Conservation (phyloP, 2,888 invertebrate species). For the Hymenopus coronatus region DNA sequence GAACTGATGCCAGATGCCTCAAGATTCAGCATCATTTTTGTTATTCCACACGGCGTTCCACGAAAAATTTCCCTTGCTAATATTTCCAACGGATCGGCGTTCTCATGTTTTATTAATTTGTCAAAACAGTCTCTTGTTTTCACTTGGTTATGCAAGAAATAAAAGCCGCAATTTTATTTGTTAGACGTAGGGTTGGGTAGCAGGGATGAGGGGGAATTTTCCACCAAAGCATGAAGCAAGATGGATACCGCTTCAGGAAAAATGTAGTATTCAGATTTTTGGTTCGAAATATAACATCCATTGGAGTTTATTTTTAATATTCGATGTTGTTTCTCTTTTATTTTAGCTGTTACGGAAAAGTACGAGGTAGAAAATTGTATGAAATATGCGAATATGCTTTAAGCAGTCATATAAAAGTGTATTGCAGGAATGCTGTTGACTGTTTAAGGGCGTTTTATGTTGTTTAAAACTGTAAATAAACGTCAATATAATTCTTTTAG, state of each 20-base stretch:
- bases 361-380: not conserved
- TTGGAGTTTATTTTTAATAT: not conserved
- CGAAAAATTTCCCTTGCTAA: slow-evolving; percentile 28
- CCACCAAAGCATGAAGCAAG: not conserved
- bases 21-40: not conserved
- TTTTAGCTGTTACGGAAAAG: not conserved
- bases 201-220: not conserved
- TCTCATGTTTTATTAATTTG: slow-evolving; percentile 32
- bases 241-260: not conserved
- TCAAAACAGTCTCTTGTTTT: slow-evolving; percentile 30
- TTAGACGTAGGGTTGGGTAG: not conserved
- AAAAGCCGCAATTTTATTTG: slow-evolving; percentile 6
- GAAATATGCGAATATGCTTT: not conserved
- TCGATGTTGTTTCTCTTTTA: not conserved
- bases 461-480: not conserved
- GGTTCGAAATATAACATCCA: not conserved
- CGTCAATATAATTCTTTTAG: not conserved
- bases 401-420: not conserved
- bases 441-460: not conserved
- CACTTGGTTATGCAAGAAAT: slow-evolving; percentile 18
- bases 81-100: slow-evolving; percentile 16
- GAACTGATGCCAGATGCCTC: not conserved
- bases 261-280: not conserved
- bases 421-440: not conserved
- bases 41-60: not conserved